Evolutionary conservation across 2,113 vertebrate genomes (phyloP).

Genomic region (Melanostigma gelatinosum): DNA sequence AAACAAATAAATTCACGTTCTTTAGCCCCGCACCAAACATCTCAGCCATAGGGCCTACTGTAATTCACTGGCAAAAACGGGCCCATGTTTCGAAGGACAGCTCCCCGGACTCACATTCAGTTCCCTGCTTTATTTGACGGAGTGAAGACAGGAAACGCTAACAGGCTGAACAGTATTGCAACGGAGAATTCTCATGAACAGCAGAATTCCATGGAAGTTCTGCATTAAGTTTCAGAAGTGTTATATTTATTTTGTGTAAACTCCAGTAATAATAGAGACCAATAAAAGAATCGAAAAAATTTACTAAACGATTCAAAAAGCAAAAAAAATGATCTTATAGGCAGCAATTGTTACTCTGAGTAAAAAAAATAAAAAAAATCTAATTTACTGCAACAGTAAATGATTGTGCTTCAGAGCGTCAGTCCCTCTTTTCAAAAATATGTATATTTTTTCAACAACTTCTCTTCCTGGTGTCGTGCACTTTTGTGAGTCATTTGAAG

Average conservation of each 20-base stretch:
- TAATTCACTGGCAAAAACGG: conserved; percentile 30
- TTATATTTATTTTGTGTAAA: not conserved
- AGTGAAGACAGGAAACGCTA: not conserved
- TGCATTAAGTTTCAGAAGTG: not conserved
- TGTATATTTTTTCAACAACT: not conserved
- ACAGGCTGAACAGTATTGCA: not conserved
- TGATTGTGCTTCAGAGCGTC: not conserved
- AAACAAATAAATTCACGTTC: conserved; percentile 61
- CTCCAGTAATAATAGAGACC: not conserved
- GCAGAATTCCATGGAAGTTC: not conserved
- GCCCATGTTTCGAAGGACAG: not conserved
- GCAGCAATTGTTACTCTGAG: not conserved
- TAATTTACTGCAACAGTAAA: not conserved
- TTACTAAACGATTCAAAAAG: no score
- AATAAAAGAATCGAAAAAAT: not conserved
- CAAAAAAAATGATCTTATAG: no score
- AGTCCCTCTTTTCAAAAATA: not conserved
- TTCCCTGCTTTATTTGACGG: not conserved
- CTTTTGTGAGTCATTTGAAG: not conserved
- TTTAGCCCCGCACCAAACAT: not conserved
- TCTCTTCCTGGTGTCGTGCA: no score
- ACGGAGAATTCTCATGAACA: no score
- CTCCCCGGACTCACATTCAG: not conserved
- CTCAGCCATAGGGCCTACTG: not conserved
- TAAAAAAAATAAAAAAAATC: no score